These are phyloP conservation scores for Caenorhabditis virilis DNA, from an alignment of 2,888 invertebrate genomes.

Conservation along the genomic window DNA sequence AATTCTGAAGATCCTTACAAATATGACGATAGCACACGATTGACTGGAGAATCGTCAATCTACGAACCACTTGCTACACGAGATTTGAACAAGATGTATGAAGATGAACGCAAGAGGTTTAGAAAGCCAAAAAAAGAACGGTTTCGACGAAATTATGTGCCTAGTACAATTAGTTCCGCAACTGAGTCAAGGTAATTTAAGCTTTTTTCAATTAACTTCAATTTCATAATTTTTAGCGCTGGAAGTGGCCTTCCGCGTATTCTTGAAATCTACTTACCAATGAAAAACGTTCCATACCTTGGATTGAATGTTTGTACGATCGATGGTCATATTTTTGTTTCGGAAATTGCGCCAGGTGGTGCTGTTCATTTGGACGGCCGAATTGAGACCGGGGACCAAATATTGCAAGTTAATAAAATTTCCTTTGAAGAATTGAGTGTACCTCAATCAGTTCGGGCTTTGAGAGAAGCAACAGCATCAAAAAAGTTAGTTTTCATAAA, in stretches of 20 bases:
- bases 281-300: constrained; percentile 51
- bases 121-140: constrained; percentile 49
- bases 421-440: constrained; percentile 61
- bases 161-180: constrained; percentile 61
- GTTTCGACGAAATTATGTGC: constrained; percentile 59
- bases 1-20: constrained; percentile 61
- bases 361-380: constrained; percentile 55
- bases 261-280: constrained; percentile 55
- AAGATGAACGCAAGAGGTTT: constrained; percentile 23
- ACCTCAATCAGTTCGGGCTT: constrained; percentile 49
- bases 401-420: constrained; percentile 60
- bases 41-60: constrained; percentile 38
- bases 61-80: constrained; percentile 38
- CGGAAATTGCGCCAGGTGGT: constrained; percentile 51
- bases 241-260: constrained; percentile 56
- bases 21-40: constrained; percentile 43
- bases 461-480: constrained; percentile 48
- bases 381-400: constrained; percentile 64
- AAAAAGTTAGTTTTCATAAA: constrained; percentile 28
- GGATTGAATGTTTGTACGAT: constrained; percentile 59
- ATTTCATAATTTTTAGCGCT: constrained; percentile 15
- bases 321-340: constrained; percentile 61
- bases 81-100: constrained; percentile 30
- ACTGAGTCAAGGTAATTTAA: constrained; percentile 56
- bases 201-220: constrained; percentile 7